phyloP scores from a whole-genome alignment of 2,888 invertebrate genomes.

The Malachius bipustulatus region DNA sequence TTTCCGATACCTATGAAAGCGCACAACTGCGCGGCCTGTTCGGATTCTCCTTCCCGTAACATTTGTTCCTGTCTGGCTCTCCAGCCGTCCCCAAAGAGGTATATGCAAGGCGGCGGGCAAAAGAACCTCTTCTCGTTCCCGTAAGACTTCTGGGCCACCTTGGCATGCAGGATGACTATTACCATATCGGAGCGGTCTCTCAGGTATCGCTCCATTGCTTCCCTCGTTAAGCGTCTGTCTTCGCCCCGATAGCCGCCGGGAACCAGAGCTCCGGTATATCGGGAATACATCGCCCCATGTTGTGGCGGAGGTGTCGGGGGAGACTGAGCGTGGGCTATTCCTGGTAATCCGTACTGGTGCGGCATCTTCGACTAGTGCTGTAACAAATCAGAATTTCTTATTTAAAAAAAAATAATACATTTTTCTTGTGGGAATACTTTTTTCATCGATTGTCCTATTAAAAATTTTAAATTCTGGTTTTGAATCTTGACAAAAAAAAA shows the following conservation, averaged over 20 bases:
- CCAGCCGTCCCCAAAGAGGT: constrained; percentile 98
- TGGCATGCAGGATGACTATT: constrained; percentile 94
- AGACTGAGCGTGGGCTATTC: constrained; percentile 63
- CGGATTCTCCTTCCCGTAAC: constrained; percentile 78
- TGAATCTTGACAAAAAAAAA: too few species aligned
- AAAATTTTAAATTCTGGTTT: too few species aligned
- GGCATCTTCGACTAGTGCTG: constrained; percentile 62
- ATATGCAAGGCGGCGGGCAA: constrained; percentile 98
- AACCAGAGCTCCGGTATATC: constrained; percentile 54
- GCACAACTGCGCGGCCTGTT: constrained; percentile 88
- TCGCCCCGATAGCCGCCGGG: constrained; percentile 57
- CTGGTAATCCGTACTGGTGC: constrained; percentile 68
- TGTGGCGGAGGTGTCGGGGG: constrained; percentile 64
- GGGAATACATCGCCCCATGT: constrained; percentile 45
- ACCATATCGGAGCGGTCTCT: constrained; percentile 91
- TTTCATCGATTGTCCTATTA: too few species aligned
- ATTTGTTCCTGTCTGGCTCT: constrained; percentile 87
- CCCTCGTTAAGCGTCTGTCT: constrained; percentile 73
- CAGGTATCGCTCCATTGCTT: constrained; percentile 94
- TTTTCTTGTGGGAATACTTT: too few species aligned
- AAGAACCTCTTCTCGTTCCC: constrained; percentile 99
- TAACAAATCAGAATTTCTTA: too few species aligned
- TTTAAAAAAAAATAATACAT: too few species aligned
- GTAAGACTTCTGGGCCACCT: constrained; percentile 99
- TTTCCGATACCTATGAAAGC: constrained; percentile 98